These are phyloP conservation scores for Eumacrocentrus americanus DNA, from an alignment of 2,888 invertebrate genomes.

Conservation along the genomic window DNA sequence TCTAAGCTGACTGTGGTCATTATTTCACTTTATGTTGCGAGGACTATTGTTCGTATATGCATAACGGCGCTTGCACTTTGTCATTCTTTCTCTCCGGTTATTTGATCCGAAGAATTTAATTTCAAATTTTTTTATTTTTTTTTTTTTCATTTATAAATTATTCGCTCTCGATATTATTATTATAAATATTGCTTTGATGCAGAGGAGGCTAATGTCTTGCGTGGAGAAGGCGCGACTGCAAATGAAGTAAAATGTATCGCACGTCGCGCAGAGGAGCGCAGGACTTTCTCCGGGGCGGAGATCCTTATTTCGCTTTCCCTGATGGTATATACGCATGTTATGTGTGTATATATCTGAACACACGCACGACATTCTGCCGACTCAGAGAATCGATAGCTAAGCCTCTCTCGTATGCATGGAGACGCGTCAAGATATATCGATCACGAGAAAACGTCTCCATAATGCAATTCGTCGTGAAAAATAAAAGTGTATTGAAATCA, in stretches of 20 bases:
- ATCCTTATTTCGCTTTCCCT: constrained; percentile 54
- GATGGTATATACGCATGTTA: constrained; percentile 36
- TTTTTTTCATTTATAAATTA: not conserved
- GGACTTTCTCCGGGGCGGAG: constrained; percentile 51
- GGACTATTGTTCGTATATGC: constrained; percentile 33
- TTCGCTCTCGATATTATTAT: not conserved
- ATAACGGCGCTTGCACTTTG: constrained; percentile 14
- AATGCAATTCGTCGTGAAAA: too few species aligned
- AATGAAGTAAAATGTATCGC: constrained; percentile 25
- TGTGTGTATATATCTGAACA: constrained; percentile 13
- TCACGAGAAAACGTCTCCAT: not conserved
- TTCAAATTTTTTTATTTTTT: too few species aligned
- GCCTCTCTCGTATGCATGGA: not conserved
- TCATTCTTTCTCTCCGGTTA: constrained; percentile 7
- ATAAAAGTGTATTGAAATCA: not conserved
- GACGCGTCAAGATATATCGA: constrained; percentile 18
- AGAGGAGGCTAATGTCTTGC: constrained; percentile 1
- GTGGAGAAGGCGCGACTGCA: constrained; percentile 8
- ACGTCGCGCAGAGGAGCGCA: constrained; percentile 37
- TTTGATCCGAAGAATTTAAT: too few species aligned
- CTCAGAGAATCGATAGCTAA: not conserved
- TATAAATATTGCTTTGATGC: not conserved
- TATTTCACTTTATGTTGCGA: constrained; percentile 35
- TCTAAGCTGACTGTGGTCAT: constrained; percentile 30
- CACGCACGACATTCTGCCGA: constrained; percentile 12